Evolutionary conservation across 2,888 invertebrate species (phyloP).

Genomic region (Parasteatoda lunata): DNA sequence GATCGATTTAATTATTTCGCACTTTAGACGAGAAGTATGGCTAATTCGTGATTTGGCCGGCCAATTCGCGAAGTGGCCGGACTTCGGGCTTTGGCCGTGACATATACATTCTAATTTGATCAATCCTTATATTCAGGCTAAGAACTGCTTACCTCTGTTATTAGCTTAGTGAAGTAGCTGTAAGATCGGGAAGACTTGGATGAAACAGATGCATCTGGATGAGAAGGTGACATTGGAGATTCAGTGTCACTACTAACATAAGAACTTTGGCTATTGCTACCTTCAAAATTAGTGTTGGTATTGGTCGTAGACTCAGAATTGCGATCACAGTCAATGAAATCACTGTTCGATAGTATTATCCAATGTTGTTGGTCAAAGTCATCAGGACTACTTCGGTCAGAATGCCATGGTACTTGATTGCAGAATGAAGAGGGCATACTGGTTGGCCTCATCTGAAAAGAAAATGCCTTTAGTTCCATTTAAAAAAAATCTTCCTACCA

Average conservation of each 20-base stretch:
- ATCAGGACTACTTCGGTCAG: slow-evolving; percentile 39
- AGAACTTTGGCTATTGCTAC: slow-evolving; percentile 23
- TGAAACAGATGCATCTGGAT: slow-evolving; percentile 71
- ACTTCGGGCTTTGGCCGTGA: too few species aligned
- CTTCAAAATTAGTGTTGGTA: slow-evolving; percentile 16
- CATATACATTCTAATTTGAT: too few species aligned
- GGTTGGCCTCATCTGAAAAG: slow-evolving; percentile 48
- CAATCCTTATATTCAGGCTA: too few species aligned
- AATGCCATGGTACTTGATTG: slow-evolving; percentile 54
- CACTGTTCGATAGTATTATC: slow-evolving; percentile 64
- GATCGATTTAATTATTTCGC: too few species aligned
- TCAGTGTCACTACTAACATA: slow-evolving; percentile 24
- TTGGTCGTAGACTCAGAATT: slow-evolving; percentile 25
- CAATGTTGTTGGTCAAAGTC: slow-evolving; percentile 65
- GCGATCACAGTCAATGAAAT: slow-evolving; percentile 42
- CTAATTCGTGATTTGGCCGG: too few species aligned
- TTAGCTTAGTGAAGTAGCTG: slow-evolving; percentile 34
- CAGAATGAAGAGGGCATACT: slow-evolving; percentile 60
- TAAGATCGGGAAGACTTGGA: slow-evolving; percentile 72
- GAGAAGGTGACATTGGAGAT: slow-evolving; percentile 56
- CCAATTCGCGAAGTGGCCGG: too few species aligned
- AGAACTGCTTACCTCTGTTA: slow-evolving; percentile 29
- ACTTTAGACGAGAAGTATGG: too few species aligned
- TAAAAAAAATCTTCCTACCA: too few species aligned
- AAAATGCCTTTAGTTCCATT: background rate